Evolutionary conservation across 1,140 invertebrate species (phyloP), one percentile per base, ranked within the genome.

Genomic region (Littorina saxatilis): DNA sequence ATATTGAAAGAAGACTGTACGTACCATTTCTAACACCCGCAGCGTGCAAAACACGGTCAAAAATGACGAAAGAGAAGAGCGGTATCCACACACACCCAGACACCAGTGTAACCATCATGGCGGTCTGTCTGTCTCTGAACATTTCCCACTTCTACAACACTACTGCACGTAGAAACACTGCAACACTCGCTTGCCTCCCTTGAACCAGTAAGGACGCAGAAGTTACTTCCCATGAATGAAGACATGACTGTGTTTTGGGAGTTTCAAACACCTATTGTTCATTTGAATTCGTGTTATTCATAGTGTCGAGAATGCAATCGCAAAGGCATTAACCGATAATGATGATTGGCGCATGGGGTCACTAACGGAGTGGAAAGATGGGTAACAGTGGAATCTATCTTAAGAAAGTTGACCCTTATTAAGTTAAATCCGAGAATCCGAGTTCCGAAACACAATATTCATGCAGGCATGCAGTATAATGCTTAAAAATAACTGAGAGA

Each of bases 91-190:
- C 39, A 32, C 13, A n/a, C 23, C 17, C 70, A 27, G 35, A 17
- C 37, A 43, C 13, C 70, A 15, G 32, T 35, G 68, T 37, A 73
- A 23, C 70, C 70, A 73, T 73, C 70, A 73, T 73, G 70, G 70
- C 70, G 70, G 39, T 13, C 23, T 17, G 32, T 32, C 70, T 47
- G 5, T 47, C 43, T 47, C 5, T 47, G 43, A 47, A 47, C 43
- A 47, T 47, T 47, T 47, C 43, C 43, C 43, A 47, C 39, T 39
- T n/a, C 70, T n/a, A 73, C 35, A 40, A 73, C 17, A 73, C 23
- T n/a, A n/a, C 17, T 73, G 29, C n/a, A 2, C 29, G 23, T 43
- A 1, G 70, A 15, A 73, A 73, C 40, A 40, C 70, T 39, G 35
- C 17, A 11, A n/a, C 35, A 13, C 66, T 40, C 7, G 3, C 5